A percentile compares a stretch with the other conserved stretches of the same genome.
These are phyloP conservation scores for Iphiclides podalirius DNA, from an alignment of 2,888 invertebrate species.

Conservation along the genomic window DNA sequence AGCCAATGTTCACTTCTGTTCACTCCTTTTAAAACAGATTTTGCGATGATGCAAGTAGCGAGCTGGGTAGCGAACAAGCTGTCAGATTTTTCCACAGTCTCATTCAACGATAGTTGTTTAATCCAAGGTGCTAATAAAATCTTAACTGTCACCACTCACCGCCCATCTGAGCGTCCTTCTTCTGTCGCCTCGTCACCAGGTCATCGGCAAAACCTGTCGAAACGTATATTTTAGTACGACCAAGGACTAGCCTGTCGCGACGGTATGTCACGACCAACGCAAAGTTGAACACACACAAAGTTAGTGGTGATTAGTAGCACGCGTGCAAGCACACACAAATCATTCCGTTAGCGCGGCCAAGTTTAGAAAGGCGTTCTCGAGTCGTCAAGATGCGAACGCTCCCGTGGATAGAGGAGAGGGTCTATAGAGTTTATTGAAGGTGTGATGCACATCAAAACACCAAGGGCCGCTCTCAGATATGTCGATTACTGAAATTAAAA, in stretches of 20 bases:
- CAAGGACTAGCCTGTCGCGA: slow-evolving; percentile 18
- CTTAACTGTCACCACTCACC: slow-evolving; percentile 52
- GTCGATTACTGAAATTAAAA: no score
- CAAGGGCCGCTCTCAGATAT: no score
- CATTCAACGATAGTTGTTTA: no score
- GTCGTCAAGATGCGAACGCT: slow-evolving; percentile 46
- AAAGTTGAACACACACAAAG: slow-evolving; percentile 30
- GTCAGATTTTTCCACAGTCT: no score
- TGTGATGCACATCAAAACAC: no score
- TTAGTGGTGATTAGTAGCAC: slow-evolving; percentile 67
- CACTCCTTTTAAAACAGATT: no score
- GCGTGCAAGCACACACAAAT: slow-evolving; percentile 66
- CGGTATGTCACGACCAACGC: neutral
- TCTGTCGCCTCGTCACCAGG: slow-evolving; percentile 74
- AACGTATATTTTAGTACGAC: slow-evolving; percentile 20
- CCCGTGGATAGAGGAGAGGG: slow-evolving; percentile 21
- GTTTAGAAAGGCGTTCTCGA: slow-evolving; percentile 36
- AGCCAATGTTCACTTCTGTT: no score
- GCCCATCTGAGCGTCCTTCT: slow-evolving; percentile 76
- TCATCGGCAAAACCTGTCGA: slow-evolving; percentile 76
- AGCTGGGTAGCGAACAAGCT: no score
- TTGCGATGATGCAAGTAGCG: no score
- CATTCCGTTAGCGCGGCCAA: slow-evolving; percentile 57
- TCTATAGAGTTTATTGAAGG: no score
- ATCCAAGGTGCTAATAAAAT: no score